Conservation (phyloP, 2,797 vertebrate species). For the Gouania willdenowi region DNA sequence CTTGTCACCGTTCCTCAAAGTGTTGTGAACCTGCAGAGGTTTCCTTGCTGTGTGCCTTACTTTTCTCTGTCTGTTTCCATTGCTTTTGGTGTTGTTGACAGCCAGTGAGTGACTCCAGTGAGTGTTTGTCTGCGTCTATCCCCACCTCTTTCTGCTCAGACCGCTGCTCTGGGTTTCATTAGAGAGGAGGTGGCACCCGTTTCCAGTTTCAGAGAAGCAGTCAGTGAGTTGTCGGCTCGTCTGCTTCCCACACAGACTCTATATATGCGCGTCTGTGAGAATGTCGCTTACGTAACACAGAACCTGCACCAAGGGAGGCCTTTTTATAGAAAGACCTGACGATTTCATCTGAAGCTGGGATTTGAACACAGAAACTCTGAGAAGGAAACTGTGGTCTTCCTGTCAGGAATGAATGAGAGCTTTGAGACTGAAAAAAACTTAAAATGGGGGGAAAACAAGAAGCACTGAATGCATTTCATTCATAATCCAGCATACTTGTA, state of each 20-base stretch:
- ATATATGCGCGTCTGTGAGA: conserved; percentile 7
- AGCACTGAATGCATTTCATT: no score
- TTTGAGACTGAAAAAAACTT: no score
- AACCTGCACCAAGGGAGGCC: neutral
- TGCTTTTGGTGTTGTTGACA: no score
- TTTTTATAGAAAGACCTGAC: no score
- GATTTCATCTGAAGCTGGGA: no score
- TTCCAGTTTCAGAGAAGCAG: conserved; percentile 34
- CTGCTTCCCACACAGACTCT: conserved; percentile 3
- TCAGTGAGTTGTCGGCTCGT: conserved; percentile 20
- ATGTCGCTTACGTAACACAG: conserved; percentile 24
- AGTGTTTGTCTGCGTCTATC: conserved; percentile 25
- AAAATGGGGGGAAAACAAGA: no score
- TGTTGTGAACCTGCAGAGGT: no score
- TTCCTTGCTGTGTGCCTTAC: neutral
- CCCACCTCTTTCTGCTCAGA: conserved; percentile 35
- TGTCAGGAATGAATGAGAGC: no score
- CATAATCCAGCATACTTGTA: no score
- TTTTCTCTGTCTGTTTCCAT: conserved; percentile 21
- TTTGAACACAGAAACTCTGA: no score
- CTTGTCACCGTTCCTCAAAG: neutral
- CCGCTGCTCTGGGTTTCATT: conserved; percentile 29
- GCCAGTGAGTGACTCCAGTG: conserved; percentile 34
- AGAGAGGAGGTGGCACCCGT: conserved; percentile 32
- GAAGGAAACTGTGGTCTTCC: no score